Evolutionary conservation across 2,888 invertebrate species (phyloP).

Genomic region (Ferrisia virgata): DNA sequence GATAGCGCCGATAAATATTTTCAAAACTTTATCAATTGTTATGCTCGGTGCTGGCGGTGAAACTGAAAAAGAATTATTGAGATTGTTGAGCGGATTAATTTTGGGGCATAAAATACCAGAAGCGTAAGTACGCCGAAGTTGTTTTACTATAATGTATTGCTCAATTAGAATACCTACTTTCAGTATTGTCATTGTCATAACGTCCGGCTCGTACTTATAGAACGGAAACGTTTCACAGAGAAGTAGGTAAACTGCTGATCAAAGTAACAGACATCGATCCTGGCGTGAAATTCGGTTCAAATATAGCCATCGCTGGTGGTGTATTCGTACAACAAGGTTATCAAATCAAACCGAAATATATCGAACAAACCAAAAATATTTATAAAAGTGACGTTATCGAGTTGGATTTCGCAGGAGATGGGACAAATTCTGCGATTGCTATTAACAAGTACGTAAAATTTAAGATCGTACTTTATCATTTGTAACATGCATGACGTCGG

Average conservation of each 20-base stretch:
- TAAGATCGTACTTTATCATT: not conserved
- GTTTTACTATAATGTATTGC: no score
- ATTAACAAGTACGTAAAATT: conserved; percentile 49
- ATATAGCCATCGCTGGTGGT: conserved; percentile 48
- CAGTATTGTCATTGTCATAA: no score
- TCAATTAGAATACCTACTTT: no score
- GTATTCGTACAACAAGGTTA: conserved; percentile 49
- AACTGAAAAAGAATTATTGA: conserved; percentile 45
- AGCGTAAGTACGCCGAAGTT: not conserved
- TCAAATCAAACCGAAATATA: conserved; percentile 46
- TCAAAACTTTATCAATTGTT: conserved; percentile 42
- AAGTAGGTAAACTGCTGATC: conserved; percentile 47
- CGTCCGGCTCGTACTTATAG: no score
- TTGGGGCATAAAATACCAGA: not conserved
- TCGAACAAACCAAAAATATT: conserved; percentile 46
- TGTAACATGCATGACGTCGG: not conserved
- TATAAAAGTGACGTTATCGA: conserved; percentile 48
- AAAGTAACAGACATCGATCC: conserved; percentile 33
- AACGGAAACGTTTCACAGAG: conserved; percentile 40
- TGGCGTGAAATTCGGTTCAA: conserved; percentile 25
- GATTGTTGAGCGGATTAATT: conserved; percentile 13
- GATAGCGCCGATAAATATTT: conserved; percentile 44
- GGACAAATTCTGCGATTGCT: conserved; percentile 42
- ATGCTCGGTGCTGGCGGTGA: conserved; percentile 45
- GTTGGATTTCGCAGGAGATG: conserved; percentile 48